Evolutionary conservation across 2,888 invertebrate genomes (phyloP).

Genomic region (Eulithis testata): DNA sequence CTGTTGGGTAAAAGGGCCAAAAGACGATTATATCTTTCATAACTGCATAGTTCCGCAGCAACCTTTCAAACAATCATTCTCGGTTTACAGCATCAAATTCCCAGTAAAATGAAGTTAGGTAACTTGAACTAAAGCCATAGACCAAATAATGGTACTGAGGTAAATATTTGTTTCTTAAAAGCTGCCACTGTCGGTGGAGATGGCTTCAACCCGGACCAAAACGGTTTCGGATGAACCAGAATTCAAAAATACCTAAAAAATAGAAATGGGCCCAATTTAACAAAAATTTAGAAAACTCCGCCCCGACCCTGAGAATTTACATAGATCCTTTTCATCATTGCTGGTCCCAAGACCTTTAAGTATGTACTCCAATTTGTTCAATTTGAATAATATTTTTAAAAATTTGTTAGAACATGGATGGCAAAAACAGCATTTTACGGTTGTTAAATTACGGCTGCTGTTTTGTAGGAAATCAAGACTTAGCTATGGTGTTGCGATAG

Average conservation of each 20-base stretch:
- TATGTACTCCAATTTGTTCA: too few relatives aligned
- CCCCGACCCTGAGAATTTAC: too few relatives aligned
- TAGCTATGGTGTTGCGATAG: conserved; percentile 37
- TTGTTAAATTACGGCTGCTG: not conserved
- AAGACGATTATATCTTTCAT: conserved; percentile 29
- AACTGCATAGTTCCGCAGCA: conserved; percentile 26
- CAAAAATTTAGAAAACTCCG: too few relatives aligned
- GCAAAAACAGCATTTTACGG: not conserved
- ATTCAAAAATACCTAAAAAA: too few relatives aligned
- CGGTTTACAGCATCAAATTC: conserved; percentile 32
- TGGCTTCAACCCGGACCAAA: too few relatives aligned
- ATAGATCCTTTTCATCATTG: too few relatives aligned
- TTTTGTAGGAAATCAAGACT: not conserved
- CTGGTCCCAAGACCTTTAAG: too few relatives aligned
- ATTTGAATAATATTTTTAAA: too few relatives aligned
- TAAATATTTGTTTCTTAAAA: conserved; percentile 3
- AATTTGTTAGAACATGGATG: too few relatives aligned
- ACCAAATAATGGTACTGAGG: conserved; percentile 6
- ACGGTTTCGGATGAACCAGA: too few relatives aligned
- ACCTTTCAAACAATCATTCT: conserved; percentile 35
- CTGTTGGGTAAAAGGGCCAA: conserved; percentile 13
- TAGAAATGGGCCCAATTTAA: too few relatives aligned
- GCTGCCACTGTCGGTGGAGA: not conserved
- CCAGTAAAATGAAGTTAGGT: conserved; percentile 29
- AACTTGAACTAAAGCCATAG: conserved; percentile 24